Percentiles rank a stretch among this genome's conserved stretches.
Conservation (phyloP, 2,888 invertebrate genomes). For the Biston betularia region DNA sequence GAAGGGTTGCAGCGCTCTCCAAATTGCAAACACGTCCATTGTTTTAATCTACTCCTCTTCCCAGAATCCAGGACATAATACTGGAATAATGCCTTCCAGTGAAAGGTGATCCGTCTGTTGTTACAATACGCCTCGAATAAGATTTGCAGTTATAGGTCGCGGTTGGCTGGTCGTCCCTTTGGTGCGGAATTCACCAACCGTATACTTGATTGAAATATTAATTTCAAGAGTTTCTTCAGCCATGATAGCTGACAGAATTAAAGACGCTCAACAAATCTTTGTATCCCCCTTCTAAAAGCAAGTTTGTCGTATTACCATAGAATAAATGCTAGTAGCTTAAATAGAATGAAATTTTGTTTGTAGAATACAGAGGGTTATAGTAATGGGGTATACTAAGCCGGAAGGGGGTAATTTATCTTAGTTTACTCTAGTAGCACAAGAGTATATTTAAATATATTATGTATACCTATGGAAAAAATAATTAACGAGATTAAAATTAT, state of each 20-base stretch:
- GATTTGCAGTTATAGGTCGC: constrained; percentile 49
- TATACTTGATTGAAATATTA: constrained; percentile 79
- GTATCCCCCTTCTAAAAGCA: constrained; percentile 4
- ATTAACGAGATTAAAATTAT: too few relatives aligned
- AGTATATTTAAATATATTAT: too few relatives aligned
- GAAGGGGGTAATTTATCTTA: too few relatives aligned
- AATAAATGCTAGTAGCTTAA: too few relatives aligned
- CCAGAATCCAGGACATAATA: constrained; percentile 72
- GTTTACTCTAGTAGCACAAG: too few relatives aligned
- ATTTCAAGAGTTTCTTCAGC: constrained; percentile 58
- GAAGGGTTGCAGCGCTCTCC: constrained; percentile 81
- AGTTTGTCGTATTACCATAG: constrained; percentile 5
- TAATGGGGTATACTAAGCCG: too few relatives aligned
- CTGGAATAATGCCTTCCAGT: constrained; percentile 63
- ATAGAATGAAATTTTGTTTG: too few relatives aligned
- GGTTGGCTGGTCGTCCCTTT: constrained; percentile 54
- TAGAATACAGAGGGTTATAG: too few relatives aligned
- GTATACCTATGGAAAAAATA: too few relatives aligned
- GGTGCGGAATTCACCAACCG: constrained; percentile 59
- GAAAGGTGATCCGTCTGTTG: constrained; percentile 54
- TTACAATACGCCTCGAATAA: constrained; percentile 37
- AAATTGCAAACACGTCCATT: constrained; percentile 84
- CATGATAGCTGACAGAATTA: constrained; percentile 42
- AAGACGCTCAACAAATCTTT: constrained; percentile 34
- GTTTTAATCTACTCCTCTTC: constrained; percentile 79